Base-by-base conservation (phyloP, 2,888 invertebrate species). In the Drosophila pseudotakahashii region DNA sequence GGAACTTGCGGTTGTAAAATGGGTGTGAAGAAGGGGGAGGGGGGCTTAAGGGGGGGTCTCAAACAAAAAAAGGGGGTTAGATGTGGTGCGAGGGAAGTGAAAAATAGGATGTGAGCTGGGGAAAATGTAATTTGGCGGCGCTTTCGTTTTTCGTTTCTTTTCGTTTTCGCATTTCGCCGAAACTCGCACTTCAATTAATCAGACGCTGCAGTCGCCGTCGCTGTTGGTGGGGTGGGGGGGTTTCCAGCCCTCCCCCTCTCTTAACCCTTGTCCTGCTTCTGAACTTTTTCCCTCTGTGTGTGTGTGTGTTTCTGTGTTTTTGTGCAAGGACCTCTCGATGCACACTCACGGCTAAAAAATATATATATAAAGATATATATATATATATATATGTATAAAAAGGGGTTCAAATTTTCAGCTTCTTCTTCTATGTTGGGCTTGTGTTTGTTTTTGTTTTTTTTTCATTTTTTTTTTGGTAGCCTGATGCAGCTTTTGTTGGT, bases 111-210 rank as follows among this genome's bases (percentile, higher is more conserved):
- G 57, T 32, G 61, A 41, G 70, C 44, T 66, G 51, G 53, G 51
- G 67, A 54, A 79, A 73, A 79, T 70, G 88, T 88, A 88, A 81
- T 81, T 81, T 86, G 89, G 86, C 86, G 77, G 75, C 84, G 64
- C 71, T 88, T 72, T 75, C 76, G 58, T 53, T 70, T 71, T 66
- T 66, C 71, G 52, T 60, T 70, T 62, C 48, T 47, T 47, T 47
- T 47, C 47, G 30, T 47, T 47, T 47, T 68, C 69, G 45, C 64
- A 61, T 76, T 87, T 77, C 78, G 70, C 81, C 64, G 75, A 72
- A 79, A 79, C 88, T 84, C 84, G 86, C 88, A 84, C 89, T 84
- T 84, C 86, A 84, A 84, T 84, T 84, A 84, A 89, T 82, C 82
- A 82, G 89, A 78, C 76, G 81, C 57, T 70, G 76, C 78, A 51